A percentile compares a stretch with the other conserved stretches of the same genome.
These are phyloP conservation scores for Sardina pilchardus DNA, from an alignment of 2,113 vertebrate genomes.

Conservation along the genomic window DNA sequence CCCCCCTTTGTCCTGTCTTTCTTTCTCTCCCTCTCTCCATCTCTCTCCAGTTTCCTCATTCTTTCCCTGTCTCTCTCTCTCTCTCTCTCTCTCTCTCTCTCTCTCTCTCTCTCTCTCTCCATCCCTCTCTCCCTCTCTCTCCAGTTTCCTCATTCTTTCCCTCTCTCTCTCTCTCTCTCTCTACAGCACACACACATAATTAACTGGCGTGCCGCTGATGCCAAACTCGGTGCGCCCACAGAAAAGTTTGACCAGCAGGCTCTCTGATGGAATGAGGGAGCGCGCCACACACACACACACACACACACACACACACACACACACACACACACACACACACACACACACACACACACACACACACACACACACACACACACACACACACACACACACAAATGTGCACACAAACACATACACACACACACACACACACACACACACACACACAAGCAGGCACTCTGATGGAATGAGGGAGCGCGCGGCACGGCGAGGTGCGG, in stretches of 20 bases:
- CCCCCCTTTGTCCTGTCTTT: background rate
- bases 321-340: too few relatives aligned
- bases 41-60: background rate
- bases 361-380: too few relatives aligned
- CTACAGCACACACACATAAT: background rate
- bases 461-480: slow-evolving; percentile 27
- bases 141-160: background rate
- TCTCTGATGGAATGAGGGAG: slow-evolving; percentile 27
- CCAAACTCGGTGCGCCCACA: background rate
- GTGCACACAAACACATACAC: too few relatives aligned
- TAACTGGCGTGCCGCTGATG: background rate
- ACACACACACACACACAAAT: too few relatives aligned
- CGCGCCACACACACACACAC: too few relatives aligned
- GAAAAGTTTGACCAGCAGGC: slow-evolving; percentile 15
- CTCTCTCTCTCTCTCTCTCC: too few relatives aligned
- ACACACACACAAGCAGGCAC: too few relatives aligned
- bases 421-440: too few relatives aligned
- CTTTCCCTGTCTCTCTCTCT: background rate
- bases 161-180: too few relatives aligned
- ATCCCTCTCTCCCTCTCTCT: background rate
- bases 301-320: too few relatives aligned
- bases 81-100: background rate
- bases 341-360: too few relatives aligned
- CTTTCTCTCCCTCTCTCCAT: background rate
- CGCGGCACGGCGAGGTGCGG: slow-evolving; percentile 22